A percentile compares a stretch with the other conserved stretches of the same genome.
phyloP scores from a whole-genome alignment of 2,113 vertebrate genomes.

The Pseudopipra pipra region DNA sequence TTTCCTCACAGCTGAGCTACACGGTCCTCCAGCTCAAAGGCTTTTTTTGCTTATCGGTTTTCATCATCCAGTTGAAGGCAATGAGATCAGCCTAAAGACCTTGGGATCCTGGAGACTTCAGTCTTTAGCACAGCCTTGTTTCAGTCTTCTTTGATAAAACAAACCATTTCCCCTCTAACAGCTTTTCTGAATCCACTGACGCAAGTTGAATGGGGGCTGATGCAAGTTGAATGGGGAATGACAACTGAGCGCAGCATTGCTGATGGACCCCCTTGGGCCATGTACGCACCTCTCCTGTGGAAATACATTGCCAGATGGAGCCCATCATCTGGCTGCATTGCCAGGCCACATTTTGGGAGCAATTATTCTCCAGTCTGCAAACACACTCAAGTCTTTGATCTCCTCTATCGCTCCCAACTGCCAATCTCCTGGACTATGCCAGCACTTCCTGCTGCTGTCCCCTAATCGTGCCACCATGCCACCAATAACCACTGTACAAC shows the following conservation, averaged over 20 bases:
- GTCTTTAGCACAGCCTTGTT: not conserved
- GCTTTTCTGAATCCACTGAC: not conserved
- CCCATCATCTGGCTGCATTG: fast-evolving
- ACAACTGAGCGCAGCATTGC: fast-evolving
- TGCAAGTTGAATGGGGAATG: fast-evolving
- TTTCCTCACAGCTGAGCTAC: not conserved
- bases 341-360: not conserved
- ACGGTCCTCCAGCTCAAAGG: not conserved
- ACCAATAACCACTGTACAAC: not conserved
- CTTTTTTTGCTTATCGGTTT: not conserved
- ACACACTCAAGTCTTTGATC: constrained; percentile 28
- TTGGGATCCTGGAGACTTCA: not conserved
- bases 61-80: not conserved
- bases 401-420: not conserved
- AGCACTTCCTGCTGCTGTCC: not conserved
- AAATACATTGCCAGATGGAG: not conserved
- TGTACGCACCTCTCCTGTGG: not conserved
- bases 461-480: fast-evolving
- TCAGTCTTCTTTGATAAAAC: not conserved
- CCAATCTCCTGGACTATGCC: not conserved
- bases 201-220: not conserved
- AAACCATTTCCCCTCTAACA: not conserved
- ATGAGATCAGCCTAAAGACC: not conserved
- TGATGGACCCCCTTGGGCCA: not conserved
- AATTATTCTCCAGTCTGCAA: constrained; percentile 1